Evolutionary conservation across 2,888 invertebrate species (phyloP).

Genomic region (Octonoba sinensis): DNA sequence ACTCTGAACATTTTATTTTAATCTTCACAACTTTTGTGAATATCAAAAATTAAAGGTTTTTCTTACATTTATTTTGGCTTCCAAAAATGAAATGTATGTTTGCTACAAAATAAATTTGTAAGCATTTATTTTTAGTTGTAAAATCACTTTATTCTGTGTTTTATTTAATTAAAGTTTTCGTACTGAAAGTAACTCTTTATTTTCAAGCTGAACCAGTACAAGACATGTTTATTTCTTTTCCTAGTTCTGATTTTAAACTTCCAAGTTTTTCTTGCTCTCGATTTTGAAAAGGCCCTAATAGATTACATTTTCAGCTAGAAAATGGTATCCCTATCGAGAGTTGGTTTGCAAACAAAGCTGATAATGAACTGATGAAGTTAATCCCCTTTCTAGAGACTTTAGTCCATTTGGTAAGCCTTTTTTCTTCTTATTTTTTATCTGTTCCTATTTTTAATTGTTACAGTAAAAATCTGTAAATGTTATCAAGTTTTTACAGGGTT

Average conservation of each 20-base stretch:
- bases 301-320: slow-evolving; percentile 79
- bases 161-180: background rate
- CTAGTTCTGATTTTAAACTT: background rate
- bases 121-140: background rate
- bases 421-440: background rate
- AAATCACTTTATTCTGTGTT: background rate
- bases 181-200: background rate
- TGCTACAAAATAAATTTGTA: background rate
- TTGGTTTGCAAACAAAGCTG: slow-evolving; percentile 93
- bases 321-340: slow-evolving; percentile 98
- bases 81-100: background rate
- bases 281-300: background rate
- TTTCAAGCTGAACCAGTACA: background rate
- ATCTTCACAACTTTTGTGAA: too few species aligned
- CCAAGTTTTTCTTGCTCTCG: background rate
- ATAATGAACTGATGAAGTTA: slow-evolving; percentile 89
- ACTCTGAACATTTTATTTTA: background rate
- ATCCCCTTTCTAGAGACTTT: slow-evolving; percentile 91
- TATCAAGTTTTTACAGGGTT: too few species aligned
- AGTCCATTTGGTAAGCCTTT: slow-evolving; percentile 79
- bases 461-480: too few species aligned
- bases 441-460: too few species aligned
- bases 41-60: background rate
- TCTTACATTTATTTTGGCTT: background rate
- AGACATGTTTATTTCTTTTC: background rate